Evolutionary conservation across 2,888 invertebrate genomes (phyloP), one percentile per base, ranked within the genome.

Genomic region (Teleiodes luculella): DNA sequence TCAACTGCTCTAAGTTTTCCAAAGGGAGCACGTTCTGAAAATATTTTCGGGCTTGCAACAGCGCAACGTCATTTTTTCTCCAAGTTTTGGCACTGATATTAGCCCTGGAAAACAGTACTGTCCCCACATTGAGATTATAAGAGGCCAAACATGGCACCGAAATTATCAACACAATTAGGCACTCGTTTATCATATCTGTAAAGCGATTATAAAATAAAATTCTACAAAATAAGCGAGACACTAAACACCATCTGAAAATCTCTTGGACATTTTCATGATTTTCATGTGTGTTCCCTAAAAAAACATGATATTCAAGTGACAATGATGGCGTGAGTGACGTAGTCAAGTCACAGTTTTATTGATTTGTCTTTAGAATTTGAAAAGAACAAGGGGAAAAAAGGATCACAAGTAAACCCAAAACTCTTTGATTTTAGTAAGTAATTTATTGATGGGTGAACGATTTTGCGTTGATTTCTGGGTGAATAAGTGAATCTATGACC

Each of bases 21-120:
- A 68, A 68, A 0, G 78, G 67, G 2, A 86, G 85, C 0, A 86
- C 65, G 0, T 66, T 59, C 55, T 88, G 85, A 18, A 86, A 79
- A 56, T 77, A 59, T 60, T 64, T 69, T 45, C 87, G 68, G 0
- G 85, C 81, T 56, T 67, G 61, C 1, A 88, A 59, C 3, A 85
- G 58, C 6, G 66, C 69, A 30, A 84, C 54, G 18, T 80, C 74
- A 1, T 59, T 53, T 24, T 58, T 64, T 8, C 48, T 64, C 88
- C 88, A 89, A 5, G 55, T 59, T 16, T 54, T 59, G 51, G 70
- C 81, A 1, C 60, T 53, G 1, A 71, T 13, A 55, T 86, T 83
- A 1, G 56, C 41, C 0, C 49, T 20, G 5, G 72, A 57, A 57
- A 86, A 88, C 43, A 89, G 55, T 0, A 85, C 83, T 4, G 86